Conservation (phyloP, 1,140 invertebrate genomes). For the Tetranychus cinnabarinus region DNA sequence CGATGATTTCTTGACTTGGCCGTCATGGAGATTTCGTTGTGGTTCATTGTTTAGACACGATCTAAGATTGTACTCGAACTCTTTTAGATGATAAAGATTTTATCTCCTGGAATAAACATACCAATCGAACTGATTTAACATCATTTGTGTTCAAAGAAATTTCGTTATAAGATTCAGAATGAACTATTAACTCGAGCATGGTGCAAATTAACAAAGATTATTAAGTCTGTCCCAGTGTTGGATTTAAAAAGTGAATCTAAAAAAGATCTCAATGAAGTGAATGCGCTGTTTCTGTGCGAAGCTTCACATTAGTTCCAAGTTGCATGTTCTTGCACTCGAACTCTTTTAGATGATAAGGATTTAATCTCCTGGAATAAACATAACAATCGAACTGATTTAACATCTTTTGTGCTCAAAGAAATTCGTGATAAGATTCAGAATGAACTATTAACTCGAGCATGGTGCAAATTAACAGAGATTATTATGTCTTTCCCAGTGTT, state of each 20-base stretch:
- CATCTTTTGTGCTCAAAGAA: slow-evolving; percentile 37
- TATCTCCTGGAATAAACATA: slow-evolving; percentile 54
- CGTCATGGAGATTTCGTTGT: slow-evolving; percentile 13
- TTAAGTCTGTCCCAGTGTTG: too few species aligned
- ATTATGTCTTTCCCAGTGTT: too few species aligned
- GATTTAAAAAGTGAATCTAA: too few species aligned
- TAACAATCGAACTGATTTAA: slow-evolving; percentile 42
- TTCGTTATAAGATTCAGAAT: too few species aligned
- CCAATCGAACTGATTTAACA: slow-evolving; percentile 39
- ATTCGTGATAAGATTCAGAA: slow-evolving; percentile 43
- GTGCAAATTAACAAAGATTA: too few species aligned
- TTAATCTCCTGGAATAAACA: slow-evolving; percentile 54
- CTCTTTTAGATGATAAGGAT: slow-evolving; percentile 44
- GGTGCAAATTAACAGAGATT: too few species aligned
- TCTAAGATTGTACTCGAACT: slow-evolving; percentile 50
- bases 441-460: too few species aligned
- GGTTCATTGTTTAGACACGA: slow-evolving; percentile 32
- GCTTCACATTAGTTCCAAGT: too few species aligned
- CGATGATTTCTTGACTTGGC: neutral
- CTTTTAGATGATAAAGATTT: slow-evolving; percentile 48
- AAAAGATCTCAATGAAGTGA: too few species aligned
- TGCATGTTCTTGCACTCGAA: slow-evolving; percentile 45
- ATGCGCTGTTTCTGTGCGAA: too few species aligned
- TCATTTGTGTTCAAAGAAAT: slow-evolving; percentile 40
- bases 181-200: too few species aligned